phyloP scores from a whole-genome alignment of 1,140 invertebrate genomes.

The Drosophila pachea region DNA sequence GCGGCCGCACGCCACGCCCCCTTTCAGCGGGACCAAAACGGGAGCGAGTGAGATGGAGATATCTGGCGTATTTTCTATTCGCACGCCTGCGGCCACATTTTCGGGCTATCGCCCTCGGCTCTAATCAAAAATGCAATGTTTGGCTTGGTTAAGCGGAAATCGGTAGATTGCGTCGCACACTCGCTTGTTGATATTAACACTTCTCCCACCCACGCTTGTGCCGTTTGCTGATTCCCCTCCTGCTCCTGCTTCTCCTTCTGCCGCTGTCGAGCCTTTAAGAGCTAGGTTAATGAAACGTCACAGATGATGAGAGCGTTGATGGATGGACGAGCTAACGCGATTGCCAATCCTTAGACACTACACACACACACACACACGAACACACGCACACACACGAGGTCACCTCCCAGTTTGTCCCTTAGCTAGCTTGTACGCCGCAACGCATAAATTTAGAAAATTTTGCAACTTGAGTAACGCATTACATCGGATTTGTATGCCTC shows the following conservation, averaged over 20 bases:
- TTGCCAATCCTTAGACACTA: conserved; percentile 40
- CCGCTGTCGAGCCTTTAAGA: background rate
- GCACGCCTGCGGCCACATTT: conserved; percentile 43
- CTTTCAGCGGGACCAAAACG: background rate
- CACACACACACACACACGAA: background rate
- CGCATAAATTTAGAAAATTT: conserved; percentile 72
- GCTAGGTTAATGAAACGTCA: conserved; percentile 74
- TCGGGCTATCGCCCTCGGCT: conserved; percentile 49
- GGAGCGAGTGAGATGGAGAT: background rate
- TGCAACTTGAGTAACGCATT: conserved; percentile 62
- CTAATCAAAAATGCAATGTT: conserved; percentile 78
- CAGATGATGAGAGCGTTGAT: conserved; percentile 71
- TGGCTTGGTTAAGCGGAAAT: conserved; percentile 77
- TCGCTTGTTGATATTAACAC: conserved; percentile 72
- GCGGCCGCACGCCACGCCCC: background rate
- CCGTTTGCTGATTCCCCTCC: background rate
- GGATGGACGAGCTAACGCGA: conserved; percentile 58
- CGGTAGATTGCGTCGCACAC: conserved; percentile 74
- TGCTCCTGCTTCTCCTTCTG: background rate
- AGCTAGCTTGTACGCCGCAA: conserved; percentile 65
- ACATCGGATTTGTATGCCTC: conserved; percentile 57
- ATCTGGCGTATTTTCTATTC: conserved; percentile 25
- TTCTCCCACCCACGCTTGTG: conserved; percentile 15
- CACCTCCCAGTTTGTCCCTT: background rate
- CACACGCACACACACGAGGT: too few relatives aligned